Conservation (phyloP, 2,797 vertebrate genomes). For the Schizopygopsis pylzovi region DNA sequence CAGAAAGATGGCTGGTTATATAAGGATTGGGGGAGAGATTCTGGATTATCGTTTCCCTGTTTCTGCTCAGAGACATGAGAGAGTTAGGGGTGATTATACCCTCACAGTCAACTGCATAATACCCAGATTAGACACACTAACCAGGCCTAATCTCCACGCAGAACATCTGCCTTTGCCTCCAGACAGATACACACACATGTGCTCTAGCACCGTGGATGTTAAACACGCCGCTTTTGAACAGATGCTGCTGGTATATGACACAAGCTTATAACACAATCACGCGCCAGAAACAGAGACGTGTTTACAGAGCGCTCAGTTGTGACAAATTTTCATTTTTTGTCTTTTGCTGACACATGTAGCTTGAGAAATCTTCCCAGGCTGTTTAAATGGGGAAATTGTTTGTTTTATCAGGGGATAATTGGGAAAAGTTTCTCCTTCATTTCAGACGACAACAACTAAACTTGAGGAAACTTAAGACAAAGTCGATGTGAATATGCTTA, state of each 20-base stretch:
- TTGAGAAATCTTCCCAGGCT: neutral
- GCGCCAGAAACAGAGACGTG: neutral
- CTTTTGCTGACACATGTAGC: neutral
- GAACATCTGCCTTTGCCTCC: slow-evolving; percentile 60
- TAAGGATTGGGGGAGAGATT: slow-evolving; percentile 17
- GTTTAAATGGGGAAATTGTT: slow-evolving; percentile 11
- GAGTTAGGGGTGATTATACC: slow-evolving; percentile 74
- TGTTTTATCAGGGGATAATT: neutral
- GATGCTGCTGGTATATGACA: slow-evolving; percentile 15
- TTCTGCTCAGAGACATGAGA: slow-evolving; percentile 64
- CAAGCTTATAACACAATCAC: slow-evolving; percentile 26
- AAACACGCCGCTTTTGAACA: slow-evolving; percentile 27
- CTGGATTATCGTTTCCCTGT: slow-evolving; percentile 69
- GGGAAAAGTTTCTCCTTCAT: neutral
- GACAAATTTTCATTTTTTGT: slow-evolving; percentile 20
- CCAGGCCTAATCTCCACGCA: slow-evolving; percentile 70
- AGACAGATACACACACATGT: slow-evolving; percentile 22
- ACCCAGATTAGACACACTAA: slow-evolving; percentile 71
- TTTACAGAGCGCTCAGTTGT: slow-evolving; percentile 7
- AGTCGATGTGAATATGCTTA: neutral
- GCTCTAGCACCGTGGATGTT: neutral
- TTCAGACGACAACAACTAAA: neutral
- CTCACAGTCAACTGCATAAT: slow-evolving; percentile 73
- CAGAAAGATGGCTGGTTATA: slow-evolving; percentile 46
- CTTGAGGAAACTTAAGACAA: neutral